phyloP scores from a whole-genome alignment of 2,113 vertebrate genomes.

The Engraulis encrasicolus region DNA sequence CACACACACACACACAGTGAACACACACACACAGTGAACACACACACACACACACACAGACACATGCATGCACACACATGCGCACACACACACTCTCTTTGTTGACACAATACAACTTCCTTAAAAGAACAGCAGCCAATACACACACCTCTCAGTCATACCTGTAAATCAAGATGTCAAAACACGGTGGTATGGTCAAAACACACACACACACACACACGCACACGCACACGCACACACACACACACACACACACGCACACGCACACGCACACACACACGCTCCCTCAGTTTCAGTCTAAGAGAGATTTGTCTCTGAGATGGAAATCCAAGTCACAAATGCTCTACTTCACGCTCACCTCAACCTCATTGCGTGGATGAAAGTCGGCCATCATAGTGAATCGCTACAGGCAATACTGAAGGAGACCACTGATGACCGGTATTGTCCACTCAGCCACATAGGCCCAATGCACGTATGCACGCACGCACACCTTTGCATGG shows the following conservation, averaged over 20 bases:
- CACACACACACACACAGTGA: neutral
- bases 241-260: no score
- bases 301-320: no score
- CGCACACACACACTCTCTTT: neutral
- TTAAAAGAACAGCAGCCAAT: no score
- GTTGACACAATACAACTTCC: no score
- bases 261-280: no score
- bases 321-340: no score
- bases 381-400: neutral
- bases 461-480: neutral
- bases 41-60: neutral
- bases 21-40: neutral
- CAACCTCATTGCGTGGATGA: neutral
- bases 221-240: no score
- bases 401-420: neutral
- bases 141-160: no score
- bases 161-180: no score
- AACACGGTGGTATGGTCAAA: neutral
- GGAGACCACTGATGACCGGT: neutral
- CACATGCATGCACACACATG: neutral
- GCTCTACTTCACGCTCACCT: no score
- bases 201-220: slow-evolving; percentile 7
- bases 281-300: no score
- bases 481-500: neutral
- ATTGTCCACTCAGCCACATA: neutral